Evolutionary conservation across 2,113 vertebrate species (phyloP), one percentile per base, ranked within the genome.

Genomic region (Fregetta grallaria): DNA sequence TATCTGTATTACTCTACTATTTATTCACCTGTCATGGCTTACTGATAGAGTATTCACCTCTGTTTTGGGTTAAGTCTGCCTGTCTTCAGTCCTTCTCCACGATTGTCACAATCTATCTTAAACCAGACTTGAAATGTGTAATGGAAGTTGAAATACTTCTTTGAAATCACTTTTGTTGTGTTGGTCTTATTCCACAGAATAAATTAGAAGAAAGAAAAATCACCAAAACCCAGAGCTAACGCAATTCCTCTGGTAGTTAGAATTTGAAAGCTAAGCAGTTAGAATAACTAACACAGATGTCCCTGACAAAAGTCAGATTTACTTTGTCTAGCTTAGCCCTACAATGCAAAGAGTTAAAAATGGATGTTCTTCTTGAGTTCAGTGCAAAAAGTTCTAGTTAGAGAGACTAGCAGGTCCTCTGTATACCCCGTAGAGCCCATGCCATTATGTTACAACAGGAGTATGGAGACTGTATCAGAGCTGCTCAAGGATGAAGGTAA

Each of bases 361-460:
- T 2, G 1, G 6, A 29, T 13, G 1, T 61, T 81, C 49, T 38
- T 67, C 47, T 72, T 59, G 19, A 80, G 20, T 38, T 61, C n/a
- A 55, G 14, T 27, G 22, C 9, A 19, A 47, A 47, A 70, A 7
- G 7, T 15, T 77, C 63, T 22, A 38, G 32, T 22, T 50, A 58
- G 90, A 59, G 68, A 68, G 36, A 59, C 25, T 25, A 59, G 26
- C 11, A 38, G 21, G 18, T 52, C 40, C 34, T 72, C 49, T 49
- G 20, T 7, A 5, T 25, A 4, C 0, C 0, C 29, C 0, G 0
- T 3, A 29, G 9, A 68, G 32, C 8, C 65, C 0, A 0, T 44
- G 26, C 26, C 1, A 1, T 13, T 47, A 14, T 11, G 10, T 19
- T 70, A 32, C 52, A 84, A 63, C 27, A 59, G 52, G 19, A 29